phyloP scores from a whole-genome alignment of 2,888 invertebrate genomes.

The Thera britannica region DNA sequence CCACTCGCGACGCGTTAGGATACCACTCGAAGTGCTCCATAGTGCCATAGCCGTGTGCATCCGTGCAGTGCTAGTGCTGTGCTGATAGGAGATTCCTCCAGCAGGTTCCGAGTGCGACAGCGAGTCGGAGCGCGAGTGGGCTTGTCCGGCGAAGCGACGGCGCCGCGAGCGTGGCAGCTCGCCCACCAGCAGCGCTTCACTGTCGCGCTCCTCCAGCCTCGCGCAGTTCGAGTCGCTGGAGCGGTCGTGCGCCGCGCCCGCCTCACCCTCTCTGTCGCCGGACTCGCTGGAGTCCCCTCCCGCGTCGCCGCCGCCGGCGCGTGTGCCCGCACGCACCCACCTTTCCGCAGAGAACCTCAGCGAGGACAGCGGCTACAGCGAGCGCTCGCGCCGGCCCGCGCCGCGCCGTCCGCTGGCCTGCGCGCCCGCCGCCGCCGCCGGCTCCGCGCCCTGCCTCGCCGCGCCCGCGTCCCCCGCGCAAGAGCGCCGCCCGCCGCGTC shows the following conservation, averaged over 20 bases:
- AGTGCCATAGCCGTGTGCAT: background rate
- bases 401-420: conserved; percentile 53
- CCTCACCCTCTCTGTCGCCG: conserved; percentile 76
- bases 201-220: conserved; percentile 92
- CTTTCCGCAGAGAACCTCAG: conserved; percentile 91
- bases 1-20: background rate
- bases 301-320: conserved; percentile 68
- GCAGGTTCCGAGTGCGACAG: conserved; percentile 85
- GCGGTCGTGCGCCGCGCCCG: conserved; percentile 80
- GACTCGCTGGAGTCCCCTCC: conserved; percentile 79
- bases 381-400: conserved; percentile 76
- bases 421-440: conserved; percentile 62
- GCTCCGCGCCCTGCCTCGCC: conserved; percentile 73
- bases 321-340: conserved; percentile 72
- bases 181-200: conserved; percentile 81
- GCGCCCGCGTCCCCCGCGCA: conserved; percentile 57
- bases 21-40: background rate
- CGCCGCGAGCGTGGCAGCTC: conserved; percentile 85
- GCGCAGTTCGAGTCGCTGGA: conserved; percentile 94
- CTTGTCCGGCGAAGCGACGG: conserved; percentile 90
- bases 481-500: conserved; percentile 67
- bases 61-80: conserved; percentile 36
- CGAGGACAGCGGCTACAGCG: conserved; percentile 92
- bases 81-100: conserved; percentile 42
- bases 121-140: conserved; percentile 90